Evolutionary conservation across 2,888 invertebrate genomes (phyloP).

Genomic region (Epiperipatus broadwayi): DNA sequence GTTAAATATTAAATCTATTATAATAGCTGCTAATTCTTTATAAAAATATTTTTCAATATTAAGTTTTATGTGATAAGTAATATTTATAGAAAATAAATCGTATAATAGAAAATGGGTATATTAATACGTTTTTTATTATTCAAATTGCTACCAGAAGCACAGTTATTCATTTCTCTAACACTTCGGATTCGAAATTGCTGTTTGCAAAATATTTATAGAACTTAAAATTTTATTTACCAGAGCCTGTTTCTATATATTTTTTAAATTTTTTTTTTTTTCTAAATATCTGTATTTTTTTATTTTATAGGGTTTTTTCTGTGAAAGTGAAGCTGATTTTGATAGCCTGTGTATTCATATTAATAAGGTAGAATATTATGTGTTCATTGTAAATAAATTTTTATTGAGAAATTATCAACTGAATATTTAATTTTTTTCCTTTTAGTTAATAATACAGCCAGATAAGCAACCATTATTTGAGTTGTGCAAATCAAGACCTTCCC

Average conservation of each 20-base stretch:
- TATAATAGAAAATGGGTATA: too few species aligned
- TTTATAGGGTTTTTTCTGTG: constrained; percentile 70
- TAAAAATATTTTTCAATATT: too few species aligned
- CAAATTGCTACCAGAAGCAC: too few species aligned
- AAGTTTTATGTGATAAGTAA: too few species aligned
- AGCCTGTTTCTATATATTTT: not conserved
- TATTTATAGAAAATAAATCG: too few species aligned
- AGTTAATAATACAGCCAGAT: constrained; percentile 47
- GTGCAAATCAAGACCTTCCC: constrained; percentile 48
- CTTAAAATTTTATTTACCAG: constrained; percentile 1
- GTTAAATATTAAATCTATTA: too few species aligned
- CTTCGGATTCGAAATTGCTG: too few species aligned
- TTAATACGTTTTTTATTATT: too few species aligned
- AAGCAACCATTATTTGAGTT: constrained; percentile 59
- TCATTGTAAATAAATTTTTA: constrained; percentile 1
- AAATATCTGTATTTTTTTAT: constrained; percentile 15
- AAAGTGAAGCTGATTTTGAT: constrained; percentile 58
- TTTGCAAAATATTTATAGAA: too few species aligned
- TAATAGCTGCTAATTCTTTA: too few species aligned
- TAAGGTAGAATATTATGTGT: constrained; percentile 16
- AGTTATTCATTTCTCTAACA: too few species aligned
- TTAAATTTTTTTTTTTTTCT: constrained; percentile 6
- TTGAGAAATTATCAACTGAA: too few species aligned
- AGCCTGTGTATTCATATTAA: constrained; percentile 39
- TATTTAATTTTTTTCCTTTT: constrained; percentile 1